A percentile compares a stretch with the other conserved stretches of the same genome.
Evolutionary conservation across 2,888 invertebrate genomes (phyloP).

Genomic region (Mythimna ferrago): DNA sequence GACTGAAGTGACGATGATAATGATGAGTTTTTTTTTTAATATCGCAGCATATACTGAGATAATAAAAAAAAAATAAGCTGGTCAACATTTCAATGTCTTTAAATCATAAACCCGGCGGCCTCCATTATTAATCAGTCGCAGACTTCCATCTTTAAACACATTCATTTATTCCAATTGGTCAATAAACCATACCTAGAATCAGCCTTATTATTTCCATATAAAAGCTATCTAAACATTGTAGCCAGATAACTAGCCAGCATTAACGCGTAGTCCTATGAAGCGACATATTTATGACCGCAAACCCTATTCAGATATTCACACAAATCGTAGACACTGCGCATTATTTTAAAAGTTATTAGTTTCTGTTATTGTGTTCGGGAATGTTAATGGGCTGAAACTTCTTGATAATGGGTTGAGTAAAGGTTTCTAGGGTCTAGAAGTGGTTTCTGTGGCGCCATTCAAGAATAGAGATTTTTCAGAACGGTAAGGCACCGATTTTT

Average conservation of each 20-base stretch:
- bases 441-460: neutral
- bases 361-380: slow-evolving; percentile 26
- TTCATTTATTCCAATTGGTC: slow-evolving; percentile 30
- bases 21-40: too few species aligned
- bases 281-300: slow-evolving; percentile 40
- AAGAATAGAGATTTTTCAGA: neutral
- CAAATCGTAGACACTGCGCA: slow-evolving; percentile 40
- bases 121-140: neutral
- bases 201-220: slow-evolving; percentile 43
- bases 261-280: slow-evolving; percentile 38
- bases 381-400: slow-evolving; percentile 16
- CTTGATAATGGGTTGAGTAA: neutral
- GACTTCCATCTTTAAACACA: slow-evolving; percentile 3
- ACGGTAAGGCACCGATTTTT: neutral
- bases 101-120: neutral
- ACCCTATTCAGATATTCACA: slow-evolving; percentile 52
- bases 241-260: slow-evolving; percentile 31
- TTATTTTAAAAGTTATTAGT: slow-evolving; percentile 56
- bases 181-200: slow-evolving; percentile 40
- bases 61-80: too few species aligned
- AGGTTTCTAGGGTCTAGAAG: slow-evolving; percentile 1
- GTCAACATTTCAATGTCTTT: neutral
- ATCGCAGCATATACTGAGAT: too few species aligned
- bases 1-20: too few species aligned
- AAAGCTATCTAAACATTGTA: slow-evolving; percentile 43